Percentiles rank a stretch among this genome's conserved stretches.
Conservation (phyloP, 2,888 invertebrate species). For the Odontothrips loti region DNA sequence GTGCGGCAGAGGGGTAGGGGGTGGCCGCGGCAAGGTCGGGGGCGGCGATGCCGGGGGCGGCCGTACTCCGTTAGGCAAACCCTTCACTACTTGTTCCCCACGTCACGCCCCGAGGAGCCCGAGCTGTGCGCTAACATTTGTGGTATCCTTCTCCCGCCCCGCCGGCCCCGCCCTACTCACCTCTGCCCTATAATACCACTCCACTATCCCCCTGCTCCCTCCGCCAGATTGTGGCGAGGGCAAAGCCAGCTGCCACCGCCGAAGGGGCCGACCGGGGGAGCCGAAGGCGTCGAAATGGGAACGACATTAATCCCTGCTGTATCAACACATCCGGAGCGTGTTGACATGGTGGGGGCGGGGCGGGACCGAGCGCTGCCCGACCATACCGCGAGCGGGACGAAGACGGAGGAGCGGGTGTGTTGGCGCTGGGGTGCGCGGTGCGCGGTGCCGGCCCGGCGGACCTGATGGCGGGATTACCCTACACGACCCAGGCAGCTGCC, state of each 20-base stretch:
- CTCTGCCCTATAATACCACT: background rate
- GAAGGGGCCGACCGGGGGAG: no score
- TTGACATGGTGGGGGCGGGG: no score
- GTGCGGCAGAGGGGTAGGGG: no score
- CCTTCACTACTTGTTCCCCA: background rate
- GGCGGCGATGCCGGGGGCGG: no score
- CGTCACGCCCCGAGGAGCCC: slow-evolving; percentile 6
- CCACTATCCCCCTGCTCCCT: background rate
- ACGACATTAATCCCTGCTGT: background rate
- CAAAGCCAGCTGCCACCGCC: background rate
- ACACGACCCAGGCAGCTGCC: no score
- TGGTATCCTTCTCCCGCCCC: background rate
- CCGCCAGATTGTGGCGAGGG: background rate
- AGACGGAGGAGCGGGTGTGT: no score
- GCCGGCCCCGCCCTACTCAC: background rate
- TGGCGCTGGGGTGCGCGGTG: no score
- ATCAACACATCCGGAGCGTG: background rate
- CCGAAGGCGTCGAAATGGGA: background rate
- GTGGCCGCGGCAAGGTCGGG: no score
- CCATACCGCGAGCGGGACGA: no score
- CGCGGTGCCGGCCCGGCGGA: no score
- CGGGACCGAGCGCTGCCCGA: no score
- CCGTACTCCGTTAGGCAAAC: background rate
- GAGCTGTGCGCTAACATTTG: background rate
- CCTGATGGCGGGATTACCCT: no score